Conservation (phyloP, 2,797 vertebrate genomes). For the Gallirallus australis region DNA sequence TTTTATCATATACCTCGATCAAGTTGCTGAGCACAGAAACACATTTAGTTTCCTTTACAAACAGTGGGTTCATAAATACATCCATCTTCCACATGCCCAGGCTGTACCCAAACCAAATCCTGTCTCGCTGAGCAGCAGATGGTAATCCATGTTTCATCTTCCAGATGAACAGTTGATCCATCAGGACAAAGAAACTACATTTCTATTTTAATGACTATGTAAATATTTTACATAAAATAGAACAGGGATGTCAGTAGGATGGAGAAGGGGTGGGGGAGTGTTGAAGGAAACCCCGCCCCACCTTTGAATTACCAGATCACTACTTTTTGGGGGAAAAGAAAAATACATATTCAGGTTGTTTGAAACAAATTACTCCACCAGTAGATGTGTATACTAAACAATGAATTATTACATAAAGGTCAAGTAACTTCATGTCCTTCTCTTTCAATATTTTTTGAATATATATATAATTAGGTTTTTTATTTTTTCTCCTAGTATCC, state of each 20-base stretch:
- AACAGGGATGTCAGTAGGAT: neutral
- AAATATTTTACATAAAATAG: neutral
- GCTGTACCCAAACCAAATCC: neutral
- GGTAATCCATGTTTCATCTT: neutral
- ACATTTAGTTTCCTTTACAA: neutral
- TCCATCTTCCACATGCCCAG: neutral
- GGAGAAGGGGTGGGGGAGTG: rapidly evolving
- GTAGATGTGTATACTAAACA: neutral
- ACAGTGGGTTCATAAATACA: neutral
- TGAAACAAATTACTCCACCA: neutral
- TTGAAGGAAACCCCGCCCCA: neutral
- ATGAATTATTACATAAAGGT: neutral
- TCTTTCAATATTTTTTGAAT: neutral
- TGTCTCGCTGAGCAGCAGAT: neutral
- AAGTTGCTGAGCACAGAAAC: neutral
- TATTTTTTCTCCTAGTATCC: neutral
- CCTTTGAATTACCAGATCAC: neutral
- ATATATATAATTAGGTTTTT: neutral
- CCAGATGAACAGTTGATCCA: neutral
- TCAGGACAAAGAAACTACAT: neutral
- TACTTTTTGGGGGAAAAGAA: neutral
- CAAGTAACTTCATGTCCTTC: neutral
- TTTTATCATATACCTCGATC: neutral
- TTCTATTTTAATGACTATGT: neutral
- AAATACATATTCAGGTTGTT: neutral